Conservation (phyloP, 2,797 vertebrate species). For the Streptopelia turtur region DNA sequence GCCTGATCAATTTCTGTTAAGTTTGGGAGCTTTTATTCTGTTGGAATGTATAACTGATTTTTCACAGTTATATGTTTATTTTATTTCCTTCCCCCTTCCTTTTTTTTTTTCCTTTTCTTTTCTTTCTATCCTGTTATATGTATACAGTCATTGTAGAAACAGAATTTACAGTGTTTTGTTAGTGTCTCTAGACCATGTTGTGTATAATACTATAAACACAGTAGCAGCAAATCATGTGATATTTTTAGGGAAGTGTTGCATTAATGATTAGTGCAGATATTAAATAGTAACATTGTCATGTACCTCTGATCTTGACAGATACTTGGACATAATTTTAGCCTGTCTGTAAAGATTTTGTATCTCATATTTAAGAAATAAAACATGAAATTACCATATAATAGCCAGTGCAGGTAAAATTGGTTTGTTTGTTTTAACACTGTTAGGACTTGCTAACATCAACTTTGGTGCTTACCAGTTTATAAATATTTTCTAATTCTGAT, state of each 20-base stretch:
- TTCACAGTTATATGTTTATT: background rate
- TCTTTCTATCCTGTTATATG: background rate
- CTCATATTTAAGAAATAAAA: background rate
- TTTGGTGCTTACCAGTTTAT: background rate
- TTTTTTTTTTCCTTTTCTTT: background rate
- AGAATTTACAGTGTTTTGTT: background rate
- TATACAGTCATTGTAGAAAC: background rate
- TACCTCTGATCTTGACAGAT: background rate
- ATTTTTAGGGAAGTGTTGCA: background rate
- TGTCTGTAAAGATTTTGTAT: background rate
- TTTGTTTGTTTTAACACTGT: background rate
- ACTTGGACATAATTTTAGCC: background rate
- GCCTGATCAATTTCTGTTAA: conserved; percentile 1
- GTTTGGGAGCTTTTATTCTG: conserved; percentile 14
- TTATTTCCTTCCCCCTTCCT: background rate
- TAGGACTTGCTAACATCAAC: background rate
- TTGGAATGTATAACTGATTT: background rate
- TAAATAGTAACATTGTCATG: background rate
- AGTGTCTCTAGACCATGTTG: background rate
- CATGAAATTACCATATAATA: background rate
- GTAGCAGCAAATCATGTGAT: background rate
- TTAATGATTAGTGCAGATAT: background rate
- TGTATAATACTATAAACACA: background rate
- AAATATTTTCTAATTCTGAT: background rate
- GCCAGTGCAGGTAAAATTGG: background rate